phyloP scores from a whole-genome alignment of 2,113 vertebrate species.

The Apteryx owenii region DNA sequence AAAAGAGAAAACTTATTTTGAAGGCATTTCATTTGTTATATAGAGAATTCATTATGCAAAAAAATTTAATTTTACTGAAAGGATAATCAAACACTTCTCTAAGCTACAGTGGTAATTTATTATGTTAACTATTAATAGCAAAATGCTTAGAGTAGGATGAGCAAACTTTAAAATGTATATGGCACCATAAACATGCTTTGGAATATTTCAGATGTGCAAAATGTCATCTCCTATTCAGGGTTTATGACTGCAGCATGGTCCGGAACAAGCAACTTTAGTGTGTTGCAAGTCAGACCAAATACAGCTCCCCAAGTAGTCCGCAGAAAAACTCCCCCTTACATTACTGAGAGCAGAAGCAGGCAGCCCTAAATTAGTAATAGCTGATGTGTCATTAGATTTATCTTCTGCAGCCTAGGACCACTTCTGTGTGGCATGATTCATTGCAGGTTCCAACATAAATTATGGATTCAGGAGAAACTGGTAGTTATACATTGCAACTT shows the following conservation, averaged over 20 bases:
- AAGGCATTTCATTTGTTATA: not conserved
- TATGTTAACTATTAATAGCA: not conserved
- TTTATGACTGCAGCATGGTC: not conserved
- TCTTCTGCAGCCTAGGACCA: constrained; percentile 42
- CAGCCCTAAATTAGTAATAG: constrained; percentile 58
- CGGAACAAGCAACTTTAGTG: not conserved
- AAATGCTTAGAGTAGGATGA: not conserved
- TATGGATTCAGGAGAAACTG: constrained; percentile 42
- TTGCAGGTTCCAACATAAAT: constrained; percentile 43
- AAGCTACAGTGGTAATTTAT: not conserved
- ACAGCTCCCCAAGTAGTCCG: not conserved
- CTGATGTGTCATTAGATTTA: constrained; percentile 62
- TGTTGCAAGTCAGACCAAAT: not conserved
- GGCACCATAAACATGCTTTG: not conserved
- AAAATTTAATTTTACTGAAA: not conserved
- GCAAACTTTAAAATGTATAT: not conserved
- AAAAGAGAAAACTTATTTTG: not conserved
- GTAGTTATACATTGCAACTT: not conserved
- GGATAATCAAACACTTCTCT: not conserved
- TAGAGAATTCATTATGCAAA: not conserved
- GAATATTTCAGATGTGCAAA: not conserved
- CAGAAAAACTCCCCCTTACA: not conserved
- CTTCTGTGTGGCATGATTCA: constrained; percentile 39
- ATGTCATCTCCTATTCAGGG: not conserved
- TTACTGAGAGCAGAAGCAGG: constrained; percentile 10